Conservation (phyloP, 1,140 invertebrate genomes). For the Polyergus mexicanus region DNA sequence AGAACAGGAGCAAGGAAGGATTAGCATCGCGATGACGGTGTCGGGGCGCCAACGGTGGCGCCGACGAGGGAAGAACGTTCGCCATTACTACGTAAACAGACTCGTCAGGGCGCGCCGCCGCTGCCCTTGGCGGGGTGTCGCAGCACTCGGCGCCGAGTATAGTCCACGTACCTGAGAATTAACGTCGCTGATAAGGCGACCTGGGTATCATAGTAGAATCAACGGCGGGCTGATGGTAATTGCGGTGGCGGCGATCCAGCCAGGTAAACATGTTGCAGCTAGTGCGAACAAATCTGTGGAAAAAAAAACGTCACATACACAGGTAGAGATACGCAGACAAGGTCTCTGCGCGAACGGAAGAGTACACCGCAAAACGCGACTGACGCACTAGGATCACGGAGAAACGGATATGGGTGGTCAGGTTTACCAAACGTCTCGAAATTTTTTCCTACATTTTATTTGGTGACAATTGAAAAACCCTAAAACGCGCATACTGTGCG, state of each 20-base stretch:
- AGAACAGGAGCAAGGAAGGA: not conserved
- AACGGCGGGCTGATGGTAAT: conserved; percentile 61
- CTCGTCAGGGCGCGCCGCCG: conserved; percentile 37
- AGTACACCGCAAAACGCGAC: conserved; percentile 75
- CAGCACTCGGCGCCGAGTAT: not conserved
- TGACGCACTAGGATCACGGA: not conserved
- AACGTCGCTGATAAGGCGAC: conserved; percentile 76
- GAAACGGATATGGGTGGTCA: conserved; percentile 11
- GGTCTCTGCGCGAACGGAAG: conserved; percentile 79
- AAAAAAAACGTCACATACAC: conserved; percentile 84
- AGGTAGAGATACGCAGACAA: not conserved
- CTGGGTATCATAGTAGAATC: conserved; percentile 74
- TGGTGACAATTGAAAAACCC: no score
- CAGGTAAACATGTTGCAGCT: conserved; percentile 84
- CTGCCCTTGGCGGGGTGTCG: conserved; percentile 23
- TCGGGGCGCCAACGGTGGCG: not conserved
- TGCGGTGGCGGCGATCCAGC: conserved; percentile 78
- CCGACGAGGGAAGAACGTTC: conserved; percentile 4
- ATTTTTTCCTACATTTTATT: not conserved
- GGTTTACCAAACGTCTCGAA: not conserved
- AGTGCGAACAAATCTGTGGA: conserved; percentile 70
- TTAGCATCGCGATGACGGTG: not conserved
- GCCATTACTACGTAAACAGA: conserved; percentile 53
- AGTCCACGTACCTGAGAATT: conserved; percentile 28
- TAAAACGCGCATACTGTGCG: no score